Conservation (phyloP, 2,888 invertebrate genomes). For the Perithous albicinctus region DNA sequence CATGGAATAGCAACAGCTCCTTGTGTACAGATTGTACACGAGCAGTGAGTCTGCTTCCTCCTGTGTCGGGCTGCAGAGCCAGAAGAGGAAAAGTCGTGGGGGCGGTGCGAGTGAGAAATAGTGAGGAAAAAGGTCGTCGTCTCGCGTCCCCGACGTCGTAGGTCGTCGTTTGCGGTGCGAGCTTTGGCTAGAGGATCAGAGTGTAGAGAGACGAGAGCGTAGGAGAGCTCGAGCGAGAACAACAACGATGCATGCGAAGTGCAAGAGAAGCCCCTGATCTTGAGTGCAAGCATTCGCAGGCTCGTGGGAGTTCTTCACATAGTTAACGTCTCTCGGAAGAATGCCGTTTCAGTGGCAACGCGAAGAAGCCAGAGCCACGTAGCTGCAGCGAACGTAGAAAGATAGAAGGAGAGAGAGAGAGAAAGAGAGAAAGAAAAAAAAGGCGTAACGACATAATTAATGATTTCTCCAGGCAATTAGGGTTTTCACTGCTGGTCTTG, state of each 20-base stretch:
- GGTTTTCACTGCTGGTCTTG: constrained; percentile 79
- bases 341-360: constrained; percentile 71
- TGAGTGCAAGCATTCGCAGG: constrained; percentile 70
- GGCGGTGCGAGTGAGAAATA: constrained; percentile 52
- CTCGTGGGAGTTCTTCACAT: constrained; percentile 80
- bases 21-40: background rate
- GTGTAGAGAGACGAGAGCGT: constrained; percentile 43
- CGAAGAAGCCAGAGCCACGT: background rate
- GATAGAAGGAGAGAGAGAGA: constrained; percentile 8
- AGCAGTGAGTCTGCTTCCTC: background rate
- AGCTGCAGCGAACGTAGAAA: background rate
- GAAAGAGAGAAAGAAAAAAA: constrained; percentile 45
- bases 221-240: constrained; percentile 19
- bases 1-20: background rate
- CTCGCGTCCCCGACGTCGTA: constrained; percentile 16
- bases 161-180: constrained; percentile 37
- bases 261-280: constrained; percentile 67
- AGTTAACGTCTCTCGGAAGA: constrained; percentile 75
- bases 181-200: constrained; percentile 20
- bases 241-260: constrained; percentile 53
- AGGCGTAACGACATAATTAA: constrained; percentile 68
- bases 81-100: constrained; percentile 20
- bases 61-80: background rate
- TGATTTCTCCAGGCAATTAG: constrained; percentile 76
- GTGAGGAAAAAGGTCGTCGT: constrained; percentile 49